Percentiles rank a stretch among this genome's conserved stretches.
phyloP scores from a whole-genome alignment of 2,888 invertebrate genomes.

The Limulus polyphemus region DNA sequence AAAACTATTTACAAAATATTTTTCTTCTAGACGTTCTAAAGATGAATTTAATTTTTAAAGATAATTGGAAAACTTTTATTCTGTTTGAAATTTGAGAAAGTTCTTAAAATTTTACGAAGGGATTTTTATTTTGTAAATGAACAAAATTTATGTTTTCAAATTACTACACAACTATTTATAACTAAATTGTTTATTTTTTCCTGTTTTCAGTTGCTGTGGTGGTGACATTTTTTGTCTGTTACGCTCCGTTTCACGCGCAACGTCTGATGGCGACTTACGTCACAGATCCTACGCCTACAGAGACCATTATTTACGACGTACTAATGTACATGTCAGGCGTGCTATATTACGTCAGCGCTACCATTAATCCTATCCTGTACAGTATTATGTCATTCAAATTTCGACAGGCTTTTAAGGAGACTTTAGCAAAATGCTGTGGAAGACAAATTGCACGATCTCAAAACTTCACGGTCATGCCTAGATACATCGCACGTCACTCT shows the following conservation, averaged over 20 bases:
- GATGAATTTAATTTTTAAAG: too few species aligned
- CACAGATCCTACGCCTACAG: constrained; percentile 34
- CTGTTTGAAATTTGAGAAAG: too few species aligned
- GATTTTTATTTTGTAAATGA: too few species aligned
- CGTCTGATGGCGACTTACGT: constrained; percentile 36
- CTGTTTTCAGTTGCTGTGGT: constrained; percentile 41
- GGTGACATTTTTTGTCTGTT: constrained; percentile 74
- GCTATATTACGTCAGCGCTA: constrained; percentile 37
- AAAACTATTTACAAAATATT: too few species aligned
- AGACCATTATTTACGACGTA: constrained; percentile 28
- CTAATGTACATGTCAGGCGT: constrained; percentile 36
- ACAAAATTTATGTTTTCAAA: neutral
- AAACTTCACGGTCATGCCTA: too few species aligned
- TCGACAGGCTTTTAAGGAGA: constrained; percentile 22
- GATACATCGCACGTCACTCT: neutral
- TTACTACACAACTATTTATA: neutral
- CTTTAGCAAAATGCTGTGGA: constrained; percentile 16
- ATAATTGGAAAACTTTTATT: too few species aligned
- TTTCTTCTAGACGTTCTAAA: too few species aligned
- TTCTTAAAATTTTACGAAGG: too few species aligned
- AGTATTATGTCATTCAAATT: constrained; percentile 24
- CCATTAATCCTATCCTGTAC: constrained; percentile 33
- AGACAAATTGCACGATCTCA: neutral
- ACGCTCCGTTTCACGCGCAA: constrained; percentile 86
- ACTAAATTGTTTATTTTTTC: neutral